Conservation (phyloP, 2,113 vertebrate species). For the Maccullochella peelii region DNA sequence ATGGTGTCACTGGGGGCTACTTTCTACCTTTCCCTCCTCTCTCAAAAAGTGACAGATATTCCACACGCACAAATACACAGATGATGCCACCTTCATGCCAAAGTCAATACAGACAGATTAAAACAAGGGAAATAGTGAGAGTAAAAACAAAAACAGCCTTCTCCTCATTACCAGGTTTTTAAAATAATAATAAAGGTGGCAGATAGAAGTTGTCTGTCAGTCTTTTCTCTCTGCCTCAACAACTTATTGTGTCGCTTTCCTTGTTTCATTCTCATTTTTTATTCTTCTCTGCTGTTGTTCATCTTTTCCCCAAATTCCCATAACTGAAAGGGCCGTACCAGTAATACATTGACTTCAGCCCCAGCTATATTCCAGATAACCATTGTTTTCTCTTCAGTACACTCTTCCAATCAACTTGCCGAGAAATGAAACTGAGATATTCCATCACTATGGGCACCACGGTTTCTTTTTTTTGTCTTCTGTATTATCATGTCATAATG, state of each 20-base stretch:
- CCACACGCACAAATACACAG: neutral
- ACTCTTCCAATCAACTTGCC: too few species aligned
- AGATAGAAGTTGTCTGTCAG: neutral
- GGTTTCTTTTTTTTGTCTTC: neutral
- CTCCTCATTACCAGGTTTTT: neutral
- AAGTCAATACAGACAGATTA: slow-evolving; percentile 6
- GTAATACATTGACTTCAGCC: neutral
- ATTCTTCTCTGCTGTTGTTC: neutral
- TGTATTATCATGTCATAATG: neutral
- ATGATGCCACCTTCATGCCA: slow-evolving; percentile 13
- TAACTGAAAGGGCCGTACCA: neutral
- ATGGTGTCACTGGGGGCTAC: slow-evolving; percentile 37
- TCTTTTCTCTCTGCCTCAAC: neutral
- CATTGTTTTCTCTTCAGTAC: neutral
- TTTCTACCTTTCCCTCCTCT: neutral
- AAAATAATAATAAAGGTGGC: slow-evolving; percentile 9
- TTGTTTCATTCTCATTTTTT: neutral
- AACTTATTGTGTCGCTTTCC: neutral
- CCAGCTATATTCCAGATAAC: neutral
- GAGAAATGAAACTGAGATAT: neutral
- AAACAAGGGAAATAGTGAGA: neutral
- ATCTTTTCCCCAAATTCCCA: neutral
- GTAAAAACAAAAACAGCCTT: slow-evolving; percentile 12
- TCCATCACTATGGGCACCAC: neutral
- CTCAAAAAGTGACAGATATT: slow-evolving; percentile 20